A percentile compares a stretch with the other conserved stretches of the same genome.
Conservation (phyloP, 2,888 invertebrate genomes). For the Leptinotarsa rubiginosa region DNA sequence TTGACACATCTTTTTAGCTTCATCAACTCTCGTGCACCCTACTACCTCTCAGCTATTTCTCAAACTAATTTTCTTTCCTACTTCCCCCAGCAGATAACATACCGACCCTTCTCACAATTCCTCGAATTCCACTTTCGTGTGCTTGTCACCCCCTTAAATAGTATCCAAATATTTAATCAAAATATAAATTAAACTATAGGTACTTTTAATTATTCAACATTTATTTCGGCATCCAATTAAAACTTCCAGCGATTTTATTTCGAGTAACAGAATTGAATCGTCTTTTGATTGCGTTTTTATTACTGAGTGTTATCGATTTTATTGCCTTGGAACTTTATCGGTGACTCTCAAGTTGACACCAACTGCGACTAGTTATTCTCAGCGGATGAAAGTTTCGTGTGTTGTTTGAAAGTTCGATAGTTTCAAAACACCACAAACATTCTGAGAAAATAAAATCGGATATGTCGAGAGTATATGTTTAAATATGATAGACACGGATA, state of each 20-base stretch:
- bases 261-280: conserved; percentile 31
- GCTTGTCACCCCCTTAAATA: conserved; percentile 42
- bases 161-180: conserved; percentile 44
- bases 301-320: not conserved
- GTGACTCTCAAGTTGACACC: conserved; percentile 3
- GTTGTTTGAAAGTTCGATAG: not conserved
- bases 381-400: not conserved
- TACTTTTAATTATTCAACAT: conserved; percentile 41
- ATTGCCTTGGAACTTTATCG: conserved; percentile 1
- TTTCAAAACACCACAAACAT: not conserved
- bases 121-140: conserved; percentile 42
- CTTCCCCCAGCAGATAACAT: conserved; percentile 41
- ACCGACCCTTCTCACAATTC: conserved; percentile 44
- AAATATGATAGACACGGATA: not conserved
- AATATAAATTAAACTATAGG: conserved; percentile 43
- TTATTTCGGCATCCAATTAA: conserved; percentile 35
- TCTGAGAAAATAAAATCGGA: not conserved
- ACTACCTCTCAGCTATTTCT: conserved; percentile 52
- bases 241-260: conserved; percentile 29
- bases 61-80: conserved; percentile 51
- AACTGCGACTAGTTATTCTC: conserved; percentile 9
- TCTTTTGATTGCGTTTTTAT: conserved; percentile 21
- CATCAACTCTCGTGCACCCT: conserved; percentile 51
- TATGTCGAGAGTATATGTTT: not conserved
- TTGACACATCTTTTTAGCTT: conserved; percentile 54